A percentile compares a stretch with the other conserved stretches of the same genome.
phyloP scores from a whole-genome alignment of 2,888 invertebrate species.

The Drosophila greeni region DNA sequence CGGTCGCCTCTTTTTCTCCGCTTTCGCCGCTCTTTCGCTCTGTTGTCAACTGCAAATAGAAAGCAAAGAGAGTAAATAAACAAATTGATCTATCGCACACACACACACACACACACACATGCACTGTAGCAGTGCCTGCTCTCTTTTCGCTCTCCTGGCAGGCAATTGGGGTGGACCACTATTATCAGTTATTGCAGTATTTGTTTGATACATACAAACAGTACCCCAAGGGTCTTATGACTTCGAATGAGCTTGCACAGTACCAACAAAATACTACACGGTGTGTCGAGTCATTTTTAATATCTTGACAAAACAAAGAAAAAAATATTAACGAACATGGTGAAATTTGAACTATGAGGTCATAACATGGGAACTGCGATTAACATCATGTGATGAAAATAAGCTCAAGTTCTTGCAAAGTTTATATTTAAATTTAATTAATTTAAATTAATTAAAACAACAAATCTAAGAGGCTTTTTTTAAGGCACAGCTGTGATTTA shows the following conservation, averaged over 20 bases:
- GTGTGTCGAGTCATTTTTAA: not conserved
- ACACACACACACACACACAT: not conserved
- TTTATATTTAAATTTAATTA: too few relatives aligned
- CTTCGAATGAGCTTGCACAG: not conserved
- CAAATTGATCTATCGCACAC: slow-evolving; percentile 14
- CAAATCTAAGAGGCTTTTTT: not conserved
- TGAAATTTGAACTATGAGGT: slow-evolving; percentile 2
- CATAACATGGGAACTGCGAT: not conserved
- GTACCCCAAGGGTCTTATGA: not conserved
- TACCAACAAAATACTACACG: not conserved
- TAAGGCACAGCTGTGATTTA: not conserved
- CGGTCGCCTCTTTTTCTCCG: slow-evolving; percentile 34
- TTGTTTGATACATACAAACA: not conserved
- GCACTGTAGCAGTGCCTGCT: not conserved
- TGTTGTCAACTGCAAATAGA: slow-evolving; percentile 65
- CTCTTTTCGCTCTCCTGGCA: not conserved
- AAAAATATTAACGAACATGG: not conserved
- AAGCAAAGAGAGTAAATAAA: slow-evolving; percentile 38
- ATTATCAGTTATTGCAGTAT: not conserved
- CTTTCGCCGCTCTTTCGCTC: slow-evolving; percentile 20
- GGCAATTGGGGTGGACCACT: slow-evolving; percentile 2
- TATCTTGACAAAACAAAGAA: slow-evolving; percentile 1
- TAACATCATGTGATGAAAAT: slow-evolving; percentile 2
- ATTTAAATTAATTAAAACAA: too few relatives aligned
- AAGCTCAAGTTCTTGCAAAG: not conserved